Evolutionary conservation across 2,888 invertebrate species (phyloP).

Genomic region (Brachyopa scutellaris): DNA sequence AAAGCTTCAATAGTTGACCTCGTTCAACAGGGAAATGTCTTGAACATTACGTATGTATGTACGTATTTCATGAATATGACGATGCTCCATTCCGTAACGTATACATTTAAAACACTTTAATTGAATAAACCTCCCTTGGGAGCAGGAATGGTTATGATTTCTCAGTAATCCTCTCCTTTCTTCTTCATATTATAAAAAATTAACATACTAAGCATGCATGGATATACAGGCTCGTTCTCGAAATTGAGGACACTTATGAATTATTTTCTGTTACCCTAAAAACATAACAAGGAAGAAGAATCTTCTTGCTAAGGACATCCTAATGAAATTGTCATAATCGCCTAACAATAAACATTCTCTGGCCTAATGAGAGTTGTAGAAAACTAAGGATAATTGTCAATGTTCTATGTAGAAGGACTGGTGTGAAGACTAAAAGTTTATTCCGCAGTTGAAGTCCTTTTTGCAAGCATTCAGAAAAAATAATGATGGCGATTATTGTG

Average conservation of each 20-base stretch:
- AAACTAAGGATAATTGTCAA: background rate
- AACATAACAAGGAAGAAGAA: constrained; percentile 9
- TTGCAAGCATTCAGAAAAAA: background rate
- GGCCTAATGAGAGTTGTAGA: constrained; percentile 21
- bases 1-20: constrained; percentile 57
- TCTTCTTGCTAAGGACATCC: constrained; percentile 19
- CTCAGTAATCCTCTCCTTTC: constrained; percentile 1
- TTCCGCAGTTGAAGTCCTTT: background rate
- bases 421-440: constrained; percentile 15
- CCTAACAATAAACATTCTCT: constrained; percentile 39
- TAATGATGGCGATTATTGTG: constrained; percentile 37
- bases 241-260: constrained; percentile 56
- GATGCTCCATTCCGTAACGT: constrained; percentile 38
- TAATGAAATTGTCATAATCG: constrained; percentile 53
- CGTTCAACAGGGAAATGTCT: constrained; percentile 57
- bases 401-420: constrained; percentile 24
- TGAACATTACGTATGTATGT: constrained; percentile 28
- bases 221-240: no score
- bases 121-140: constrained; percentile 56
- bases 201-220: constrained; percentile 38
- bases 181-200: constrained; percentile 4
- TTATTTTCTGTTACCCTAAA: constrained; percentile 33
- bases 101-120: constrained; percentile 62
- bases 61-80: constrained; percentile 21
- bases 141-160: constrained; percentile 34